These are phyloP conservation scores for Camelus bactrianus DNA, from an alignment of 2,113 vertebrate species.

Conservation along the genomic window DNA sequence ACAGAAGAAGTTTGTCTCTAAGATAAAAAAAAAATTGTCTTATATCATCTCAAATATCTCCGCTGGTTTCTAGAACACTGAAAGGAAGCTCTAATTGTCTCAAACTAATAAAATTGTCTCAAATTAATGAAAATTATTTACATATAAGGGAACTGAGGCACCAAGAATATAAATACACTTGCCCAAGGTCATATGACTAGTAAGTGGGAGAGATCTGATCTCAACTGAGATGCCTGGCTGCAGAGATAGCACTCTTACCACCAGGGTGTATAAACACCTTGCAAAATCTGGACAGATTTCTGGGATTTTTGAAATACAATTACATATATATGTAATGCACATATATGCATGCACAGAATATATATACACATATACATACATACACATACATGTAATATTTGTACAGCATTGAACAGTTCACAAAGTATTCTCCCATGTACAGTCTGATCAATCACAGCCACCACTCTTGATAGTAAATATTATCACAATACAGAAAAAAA, in stretches of 20 bases:
- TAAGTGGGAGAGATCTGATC: not conserved
- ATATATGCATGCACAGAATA: not conserved
- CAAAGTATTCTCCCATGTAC: not conserved
- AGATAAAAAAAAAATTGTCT: not conserved
- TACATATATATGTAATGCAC: not conserved
- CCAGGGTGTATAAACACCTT: accelerated
- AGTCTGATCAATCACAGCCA: not conserved
- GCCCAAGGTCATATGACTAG: not conserved
- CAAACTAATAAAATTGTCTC: too few relatives aligned
- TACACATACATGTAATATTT: not conserved
- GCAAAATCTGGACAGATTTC: not conserved
- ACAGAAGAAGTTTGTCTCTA: not conserved
- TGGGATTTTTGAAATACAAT: not conserved
- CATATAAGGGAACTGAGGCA: not conserved
- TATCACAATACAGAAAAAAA: not conserved
- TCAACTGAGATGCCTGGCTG: not conserved
- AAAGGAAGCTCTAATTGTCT: not conserved
- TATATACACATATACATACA: not conserved
- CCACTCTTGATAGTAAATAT: not conserved
- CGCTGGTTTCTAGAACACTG: not conserved
- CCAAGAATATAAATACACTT: not conserved
- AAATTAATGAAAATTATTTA: not conserved
- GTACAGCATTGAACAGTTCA: not conserved
- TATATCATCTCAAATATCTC: not conserved
- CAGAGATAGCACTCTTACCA: not conserved